Conservation (phyloP, 2,113 vertebrate species). For the Hemibagrus wyckioides region DNA sequence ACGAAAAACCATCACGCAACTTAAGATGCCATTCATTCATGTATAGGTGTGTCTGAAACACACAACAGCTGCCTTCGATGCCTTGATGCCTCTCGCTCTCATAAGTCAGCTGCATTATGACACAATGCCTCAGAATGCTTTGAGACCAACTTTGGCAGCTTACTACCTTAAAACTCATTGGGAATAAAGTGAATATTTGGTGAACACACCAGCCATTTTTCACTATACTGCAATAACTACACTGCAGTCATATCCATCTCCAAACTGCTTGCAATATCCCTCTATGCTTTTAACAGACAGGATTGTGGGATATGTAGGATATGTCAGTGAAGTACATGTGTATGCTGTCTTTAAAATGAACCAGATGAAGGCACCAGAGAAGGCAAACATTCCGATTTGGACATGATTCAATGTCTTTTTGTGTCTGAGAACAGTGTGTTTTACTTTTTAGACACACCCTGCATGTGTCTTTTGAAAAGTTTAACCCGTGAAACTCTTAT, state of each 20-base stretch:
- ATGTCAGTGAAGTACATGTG: no score
- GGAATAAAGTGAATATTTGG: neutral
- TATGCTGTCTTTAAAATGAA: neutral
- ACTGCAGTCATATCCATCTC: no score
- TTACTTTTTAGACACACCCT: neutral
- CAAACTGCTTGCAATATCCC: no score
- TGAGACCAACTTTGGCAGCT: neutral
- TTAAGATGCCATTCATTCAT: slow-evolving; percentile 4
- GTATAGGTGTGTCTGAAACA: slow-evolving; percentile 5
- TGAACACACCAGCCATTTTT: no score
- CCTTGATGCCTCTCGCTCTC: neutral
- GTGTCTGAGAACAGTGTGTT: neutral
- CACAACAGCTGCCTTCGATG: neutral
- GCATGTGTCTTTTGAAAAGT: neutral
- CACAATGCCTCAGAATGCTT: neutral
- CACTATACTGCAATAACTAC: no score
- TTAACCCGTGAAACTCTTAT: neutral
- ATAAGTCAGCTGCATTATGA: neutral
- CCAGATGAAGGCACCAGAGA: neutral
- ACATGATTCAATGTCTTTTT: neutral
- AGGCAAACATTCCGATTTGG: neutral
- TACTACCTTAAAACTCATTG: neutral
- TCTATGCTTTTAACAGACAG: no score
- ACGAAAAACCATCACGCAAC: neutral
- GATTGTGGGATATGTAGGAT: no score